Percentiles rank a stretch among this genome's conserved stretches.
phyloP scores from a whole-genome alignment of 2,113 vertebrate genomes.

The Melanotaenia duboulayi region DNA sequence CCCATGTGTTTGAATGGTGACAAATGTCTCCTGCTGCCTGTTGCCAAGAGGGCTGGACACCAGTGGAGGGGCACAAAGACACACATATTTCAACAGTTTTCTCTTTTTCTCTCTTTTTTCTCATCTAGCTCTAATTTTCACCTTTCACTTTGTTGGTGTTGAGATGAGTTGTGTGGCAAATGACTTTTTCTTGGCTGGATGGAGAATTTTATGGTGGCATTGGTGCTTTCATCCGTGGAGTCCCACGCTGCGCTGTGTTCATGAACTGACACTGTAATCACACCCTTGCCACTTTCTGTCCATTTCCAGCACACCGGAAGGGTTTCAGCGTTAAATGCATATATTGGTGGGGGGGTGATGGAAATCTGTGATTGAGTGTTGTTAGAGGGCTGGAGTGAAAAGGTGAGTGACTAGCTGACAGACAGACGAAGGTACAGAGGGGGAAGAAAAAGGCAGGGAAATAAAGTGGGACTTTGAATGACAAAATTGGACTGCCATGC shows the following conservation, averaged over 20 bases:
- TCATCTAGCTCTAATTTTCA: conserved; percentile 13
- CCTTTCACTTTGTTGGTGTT: conserved; percentile 8
- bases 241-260: conserved; percentile 49
- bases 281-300: conserved; percentile 51
- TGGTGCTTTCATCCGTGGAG: conserved; percentile 61
- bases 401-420: conserved; percentile 57
- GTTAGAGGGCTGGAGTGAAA: conserved; percentile 33
- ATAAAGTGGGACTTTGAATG: background rate
- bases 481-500: conserved; percentile 36
- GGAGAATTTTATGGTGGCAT: conserved; percentile 63
- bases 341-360: conserved; percentile 33
- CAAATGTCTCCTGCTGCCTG: conserved; percentile 26
- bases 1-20: conserved; percentile 46
- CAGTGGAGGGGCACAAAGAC: conserved; percentile 13
- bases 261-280: conserved; percentile 72
- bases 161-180: conserved; percentile 48
- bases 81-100: conserved; percentile 1
- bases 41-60: conserved; percentile 28
- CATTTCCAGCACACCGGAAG: conserved; percentile 41
- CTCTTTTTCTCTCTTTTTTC: conserved; percentile 28
- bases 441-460: background rate
- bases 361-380: conserved; percentile 52
- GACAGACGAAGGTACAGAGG: conserved; percentile 28
- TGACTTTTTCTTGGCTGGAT: conserved; percentile 44
- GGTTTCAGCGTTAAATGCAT: conserved; percentile 49